Conservation (phyloP, 2,113 vertebrate genomes). For the Pelobates fuscus region DNA sequence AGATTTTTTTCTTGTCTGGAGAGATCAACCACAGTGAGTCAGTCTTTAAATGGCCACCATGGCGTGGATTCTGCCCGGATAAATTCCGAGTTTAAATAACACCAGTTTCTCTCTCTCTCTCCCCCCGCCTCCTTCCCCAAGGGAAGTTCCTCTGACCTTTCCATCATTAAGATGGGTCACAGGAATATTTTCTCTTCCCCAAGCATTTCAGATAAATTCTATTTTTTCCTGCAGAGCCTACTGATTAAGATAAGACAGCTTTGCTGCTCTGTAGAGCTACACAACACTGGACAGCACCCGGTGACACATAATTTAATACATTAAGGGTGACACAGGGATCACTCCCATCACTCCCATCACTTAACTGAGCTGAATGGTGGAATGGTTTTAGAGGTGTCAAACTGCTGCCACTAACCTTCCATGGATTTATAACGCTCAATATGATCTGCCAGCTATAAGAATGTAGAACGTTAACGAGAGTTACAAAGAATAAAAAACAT, state of each 20-base stretch:
- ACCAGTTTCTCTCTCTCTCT: background rate
- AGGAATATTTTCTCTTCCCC: background rate
- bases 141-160: constrained; percentile 7
- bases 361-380: too few relatives aligned
- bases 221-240: background rate
- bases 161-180: background rate
- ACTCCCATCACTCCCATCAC: too few relatives aligned
- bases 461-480: too few relatives aligned
- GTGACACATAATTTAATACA: too few relatives aligned
- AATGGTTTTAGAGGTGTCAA: too few relatives aligned
- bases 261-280: too few relatives aligned
- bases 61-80: background rate
- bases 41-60: background rate
- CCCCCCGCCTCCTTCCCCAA: background rate
- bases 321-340: too few relatives aligned
- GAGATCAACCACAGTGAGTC: background rate
- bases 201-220: background rate
- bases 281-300: too few relatives aligned
- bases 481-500: too few relatives aligned
- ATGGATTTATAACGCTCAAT: too few relatives aligned
- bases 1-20: background rate
- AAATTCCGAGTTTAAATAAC: background rate
- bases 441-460: too few relatives aligned
- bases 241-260: background rate
- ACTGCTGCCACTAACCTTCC: too few relatives aligned